These are phyloP conservation scores for Euschistus heros DNA, from an alignment of 1,140 invertebrate species.

Conservation along the genomic window DNA sequence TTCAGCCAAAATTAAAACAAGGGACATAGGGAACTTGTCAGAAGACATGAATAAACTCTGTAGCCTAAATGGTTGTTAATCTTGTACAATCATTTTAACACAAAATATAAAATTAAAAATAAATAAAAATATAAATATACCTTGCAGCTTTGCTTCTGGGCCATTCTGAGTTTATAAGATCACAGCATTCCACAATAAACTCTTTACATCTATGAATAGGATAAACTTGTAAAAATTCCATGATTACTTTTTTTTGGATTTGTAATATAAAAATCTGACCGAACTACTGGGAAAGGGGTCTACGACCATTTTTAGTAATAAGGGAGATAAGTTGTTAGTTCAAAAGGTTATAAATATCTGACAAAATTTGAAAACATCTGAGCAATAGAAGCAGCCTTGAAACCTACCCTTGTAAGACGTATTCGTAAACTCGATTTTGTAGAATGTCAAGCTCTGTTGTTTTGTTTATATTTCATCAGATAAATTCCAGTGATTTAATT, in stretches of 20 bases:
- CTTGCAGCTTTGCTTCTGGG: constrained; percentile 29
- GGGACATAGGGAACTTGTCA: constrained; percentile 30
- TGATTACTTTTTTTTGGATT: constrained; percentile 2
- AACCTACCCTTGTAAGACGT: not conserved
- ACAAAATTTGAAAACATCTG: not conserved
- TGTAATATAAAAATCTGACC: not conserved
- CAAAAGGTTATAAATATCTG: constrained; percentile 12
- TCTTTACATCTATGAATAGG: constrained; percentile 28
- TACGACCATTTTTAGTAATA: constrained; percentile 5
- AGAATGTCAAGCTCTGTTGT: too few species aligned
- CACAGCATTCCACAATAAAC: constrained; percentile 27
- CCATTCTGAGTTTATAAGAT: constrained; percentile 32
- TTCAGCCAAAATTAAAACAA: constrained; percentile 27
- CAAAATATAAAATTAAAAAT: not conserved
- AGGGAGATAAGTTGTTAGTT: not conserved
- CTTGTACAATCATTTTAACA: not conserved
- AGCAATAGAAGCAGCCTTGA: not conserved
- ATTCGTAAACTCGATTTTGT: too few species aligned
- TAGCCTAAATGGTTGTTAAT: constrained; percentile 24
- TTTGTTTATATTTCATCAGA: too few species aligned
- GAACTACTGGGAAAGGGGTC: not conserved
- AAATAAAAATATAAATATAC: constrained; percentile 21
- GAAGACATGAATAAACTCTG: constrained; percentile 29
- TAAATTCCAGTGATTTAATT: too few species aligned
- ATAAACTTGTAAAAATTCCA: constrained; percentile 25